Conservation (phyloP, 2,113 vertebrate genomes). For the Drymodes brunneopygia region DNA sequence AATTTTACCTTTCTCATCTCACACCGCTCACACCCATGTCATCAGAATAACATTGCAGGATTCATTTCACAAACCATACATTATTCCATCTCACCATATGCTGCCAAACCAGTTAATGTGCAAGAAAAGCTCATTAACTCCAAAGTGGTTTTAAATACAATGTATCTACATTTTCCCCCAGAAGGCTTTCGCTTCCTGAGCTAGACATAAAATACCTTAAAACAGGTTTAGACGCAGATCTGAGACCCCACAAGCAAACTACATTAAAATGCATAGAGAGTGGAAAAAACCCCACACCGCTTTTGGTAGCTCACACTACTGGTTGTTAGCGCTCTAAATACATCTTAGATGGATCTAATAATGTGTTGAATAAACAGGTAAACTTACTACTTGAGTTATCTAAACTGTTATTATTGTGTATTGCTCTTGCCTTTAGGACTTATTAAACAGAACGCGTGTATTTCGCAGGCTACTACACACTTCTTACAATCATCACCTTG, state of each 20-base stretch:
- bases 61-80: not conserved
- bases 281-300: not conserved
- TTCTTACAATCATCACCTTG: not conserved
- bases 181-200: conserved; percentile 73
- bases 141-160: conserved; percentile 33
- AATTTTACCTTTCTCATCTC: not conserved
- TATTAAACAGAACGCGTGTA: not conserved
- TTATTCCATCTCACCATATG: not conserved
- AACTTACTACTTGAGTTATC: not conserved
- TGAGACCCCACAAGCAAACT: conserved; percentile 63
- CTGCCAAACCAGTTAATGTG: not conserved
- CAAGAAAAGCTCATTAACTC: conserved; percentile 40
- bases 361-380: not conserved
- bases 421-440: conserved; percentile 37
- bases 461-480: not conserved
- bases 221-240: conserved; percentile 71
- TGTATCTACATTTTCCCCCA: conserved; percentile 61
- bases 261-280: conserved; percentile 49
- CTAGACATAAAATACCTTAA: conserved; percentile 75
- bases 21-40: not conserved
- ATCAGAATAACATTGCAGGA: not conserved
- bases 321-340: not conserved
- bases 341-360: not conserved
- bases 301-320: conserved; percentile 31
- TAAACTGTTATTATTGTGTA: not conserved